These are phyloP conservation scores for Acanthurus lineatus DNA, from an alignment of 2,797 vertebrate genomes.

Conservation along the genomic window DNA sequence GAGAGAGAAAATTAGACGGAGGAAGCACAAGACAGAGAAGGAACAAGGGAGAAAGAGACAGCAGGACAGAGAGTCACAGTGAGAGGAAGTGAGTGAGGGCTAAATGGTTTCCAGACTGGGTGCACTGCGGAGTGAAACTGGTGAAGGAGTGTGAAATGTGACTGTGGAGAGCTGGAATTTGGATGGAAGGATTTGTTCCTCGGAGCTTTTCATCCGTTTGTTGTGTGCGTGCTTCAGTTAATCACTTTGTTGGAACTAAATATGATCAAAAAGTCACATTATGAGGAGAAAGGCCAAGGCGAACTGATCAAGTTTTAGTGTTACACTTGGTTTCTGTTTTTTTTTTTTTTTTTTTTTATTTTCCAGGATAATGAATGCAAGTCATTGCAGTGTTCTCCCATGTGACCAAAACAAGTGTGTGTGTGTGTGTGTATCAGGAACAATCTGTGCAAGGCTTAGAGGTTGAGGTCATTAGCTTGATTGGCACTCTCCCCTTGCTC, in stretches of 20 bases:
- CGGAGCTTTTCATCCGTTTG: constrained; percentile 49
- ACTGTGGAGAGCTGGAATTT: constrained; percentile 69
- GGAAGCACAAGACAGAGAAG: not conserved
- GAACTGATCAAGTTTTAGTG: not conserved
- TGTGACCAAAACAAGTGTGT: constrained; percentile 36
- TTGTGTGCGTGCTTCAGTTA: constrained; percentile 18
- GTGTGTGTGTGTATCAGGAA: constrained; percentile 61
- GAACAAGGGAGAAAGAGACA: constrained; percentile 28
- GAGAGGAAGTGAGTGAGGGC: constrained; percentile 52
- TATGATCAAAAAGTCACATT: constrained; percentile 19
- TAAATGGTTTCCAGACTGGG: constrained; percentile 79
- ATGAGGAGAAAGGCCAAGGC: not conserved
- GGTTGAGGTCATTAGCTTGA: constrained; percentile 83
- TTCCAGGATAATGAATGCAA: not conserved
- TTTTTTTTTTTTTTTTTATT: not conserved
- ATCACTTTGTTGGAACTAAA: constrained; percentile 13
- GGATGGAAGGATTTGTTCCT: constrained; percentile 55
- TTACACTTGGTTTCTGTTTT: not conserved
- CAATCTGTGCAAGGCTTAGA: constrained; percentile 77
- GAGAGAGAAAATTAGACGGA: constrained; percentile 34
- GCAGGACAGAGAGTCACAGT: constrained; percentile 7
- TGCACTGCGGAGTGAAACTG: constrained; percentile 49
- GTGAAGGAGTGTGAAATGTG: constrained; percentile 72
- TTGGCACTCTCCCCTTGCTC: constrained; percentile 65
- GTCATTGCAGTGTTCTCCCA: constrained; percentile 21